Evolutionary conservation across 2,888 invertebrate species (phyloP).

Genomic region (Drosophila meridionalis): DNA sequence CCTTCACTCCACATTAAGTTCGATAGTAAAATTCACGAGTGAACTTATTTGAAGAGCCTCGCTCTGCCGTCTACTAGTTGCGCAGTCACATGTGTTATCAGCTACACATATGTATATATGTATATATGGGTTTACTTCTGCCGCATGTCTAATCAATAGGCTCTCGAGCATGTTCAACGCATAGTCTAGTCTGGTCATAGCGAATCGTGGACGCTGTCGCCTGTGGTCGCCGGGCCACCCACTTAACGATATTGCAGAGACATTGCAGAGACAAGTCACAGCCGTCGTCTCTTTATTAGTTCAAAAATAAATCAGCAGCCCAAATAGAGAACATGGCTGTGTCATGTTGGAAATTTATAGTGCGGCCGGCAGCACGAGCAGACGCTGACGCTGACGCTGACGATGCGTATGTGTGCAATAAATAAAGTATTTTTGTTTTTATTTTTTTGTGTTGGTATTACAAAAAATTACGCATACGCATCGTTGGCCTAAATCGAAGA

Average conservation of each 20-base stretch:
- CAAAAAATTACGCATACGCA: slow-evolving; percentile 35
- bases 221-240: slow-evolving; percentile 6
- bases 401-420: slow-evolving; percentile 33
- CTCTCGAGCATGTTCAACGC: slow-evolving; percentile 20
- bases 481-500: neutral
- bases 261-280: slow-evolving; percentile 18
- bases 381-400: neutral
- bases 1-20: too few species aligned
- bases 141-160: slow-evolving; percentile 41
- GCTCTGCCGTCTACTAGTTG: neutral
- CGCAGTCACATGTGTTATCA: neutral
- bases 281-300: slow-evolving; percentile 48
- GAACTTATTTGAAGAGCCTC: neutral
- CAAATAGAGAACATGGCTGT: slow-evolving; percentile 37
- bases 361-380: slow-evolving; percentile 18
- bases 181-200: slow-evolving; percentile 24
- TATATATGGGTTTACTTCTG: slow-evolving; percentile 3
- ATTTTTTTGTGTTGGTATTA: neutral
- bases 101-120: too few species aligned
- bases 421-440: slow-evolving; percentile 29
- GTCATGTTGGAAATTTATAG: slow-evolving; percentile 66
- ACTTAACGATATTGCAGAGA: slow-evolving; percentile 53
- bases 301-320: slow-evolving; percentile 61
- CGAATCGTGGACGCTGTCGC: neutral
- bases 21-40: neutral